These are phyloP conservation scores for Delichon dasypus DNA, from an alignment of 2,797 vertebrate species.

Conservation along the genomic window DNA sequence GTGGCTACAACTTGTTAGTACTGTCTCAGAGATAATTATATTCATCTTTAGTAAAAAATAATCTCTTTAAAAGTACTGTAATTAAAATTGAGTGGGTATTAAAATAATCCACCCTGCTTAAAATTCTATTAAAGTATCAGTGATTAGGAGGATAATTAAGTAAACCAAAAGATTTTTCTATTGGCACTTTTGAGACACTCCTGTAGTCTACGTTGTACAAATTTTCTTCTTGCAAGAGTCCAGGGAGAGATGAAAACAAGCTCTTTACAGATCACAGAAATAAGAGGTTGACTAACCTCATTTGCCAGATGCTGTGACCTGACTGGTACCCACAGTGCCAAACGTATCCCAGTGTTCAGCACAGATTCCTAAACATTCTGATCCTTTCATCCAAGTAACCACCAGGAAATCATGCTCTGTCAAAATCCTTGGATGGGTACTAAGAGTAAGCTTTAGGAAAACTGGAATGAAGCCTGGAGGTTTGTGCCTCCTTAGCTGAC, in stretches of 20 bases:
- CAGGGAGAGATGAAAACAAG: background rate
- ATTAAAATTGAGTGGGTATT: constrained; percentile 5
- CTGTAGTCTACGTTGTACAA: background rate
- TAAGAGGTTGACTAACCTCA: background rate
- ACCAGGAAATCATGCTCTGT: background rate
- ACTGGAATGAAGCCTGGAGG: background rate
- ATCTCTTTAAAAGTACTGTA: background rate
- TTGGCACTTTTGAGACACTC: background rate
- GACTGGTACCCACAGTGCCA: background rate
- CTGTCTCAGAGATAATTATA: background rate
- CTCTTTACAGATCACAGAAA: background rate
- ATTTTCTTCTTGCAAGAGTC: background rate
- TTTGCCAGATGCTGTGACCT: background rate
- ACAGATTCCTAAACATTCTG: background rate
- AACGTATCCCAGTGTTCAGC: background rate
- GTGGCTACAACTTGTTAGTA: background rate
- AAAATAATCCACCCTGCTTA: constrained; percentile 9
- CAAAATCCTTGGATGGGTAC: background rate
- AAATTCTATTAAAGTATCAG: background rate
- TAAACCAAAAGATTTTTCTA: background rate
- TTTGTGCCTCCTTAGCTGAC: background rate
- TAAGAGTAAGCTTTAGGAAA: background rate
- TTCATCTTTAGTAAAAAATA: background rate
- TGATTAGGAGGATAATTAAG: background rate
- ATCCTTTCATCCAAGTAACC: background rate